Percentiles rank a stretch among this genome's conserved stretches.
Evolutionary conservation across 2,113 vertebrate species (phyloP).

Genomic region (Crotalus viridis): DNA sequence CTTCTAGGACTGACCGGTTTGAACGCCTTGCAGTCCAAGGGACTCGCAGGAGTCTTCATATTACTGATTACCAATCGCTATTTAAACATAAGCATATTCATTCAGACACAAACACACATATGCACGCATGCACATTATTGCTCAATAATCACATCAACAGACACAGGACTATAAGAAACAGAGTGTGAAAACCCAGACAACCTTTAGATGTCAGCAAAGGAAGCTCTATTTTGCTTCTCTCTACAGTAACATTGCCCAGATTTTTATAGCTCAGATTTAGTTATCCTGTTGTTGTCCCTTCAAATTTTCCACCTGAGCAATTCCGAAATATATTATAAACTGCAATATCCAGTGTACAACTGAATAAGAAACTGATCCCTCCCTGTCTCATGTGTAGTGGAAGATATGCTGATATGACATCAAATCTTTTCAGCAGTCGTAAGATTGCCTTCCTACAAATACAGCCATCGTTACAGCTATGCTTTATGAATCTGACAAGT

Average conservation of each 20-base stretch:
- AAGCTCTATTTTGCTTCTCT: background rate
- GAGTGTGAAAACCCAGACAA: background rate
- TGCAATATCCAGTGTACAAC: background rate
- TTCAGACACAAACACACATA: background rate
- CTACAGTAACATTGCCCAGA: background rate
- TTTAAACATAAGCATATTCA: background rate
- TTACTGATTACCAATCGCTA: background rate
- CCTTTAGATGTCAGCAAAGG: background rate
- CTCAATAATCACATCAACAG: background rate
- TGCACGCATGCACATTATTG: background rate
- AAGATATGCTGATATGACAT: background rate
- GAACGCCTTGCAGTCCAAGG: no score
- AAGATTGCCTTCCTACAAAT: background rate
- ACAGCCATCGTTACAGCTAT: conserved; percentile 9
- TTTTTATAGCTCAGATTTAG: background rate
- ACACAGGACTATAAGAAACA: background rate
- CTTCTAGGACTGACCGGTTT: no score
- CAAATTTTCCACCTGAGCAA: background rate
- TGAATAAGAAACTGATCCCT: background rate
- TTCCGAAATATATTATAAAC: background rate
- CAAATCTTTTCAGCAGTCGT: background rate
- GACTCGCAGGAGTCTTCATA: no score
- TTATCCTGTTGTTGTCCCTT: background rate
- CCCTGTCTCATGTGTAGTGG: fast-evolving
- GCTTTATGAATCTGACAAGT: background rate